Evolutionary conservation across 2,113 vertebrate species (phyloP), one percentile per base, ranked within the genome.

Genomic region (Mesitornis unicolor): DNA sequence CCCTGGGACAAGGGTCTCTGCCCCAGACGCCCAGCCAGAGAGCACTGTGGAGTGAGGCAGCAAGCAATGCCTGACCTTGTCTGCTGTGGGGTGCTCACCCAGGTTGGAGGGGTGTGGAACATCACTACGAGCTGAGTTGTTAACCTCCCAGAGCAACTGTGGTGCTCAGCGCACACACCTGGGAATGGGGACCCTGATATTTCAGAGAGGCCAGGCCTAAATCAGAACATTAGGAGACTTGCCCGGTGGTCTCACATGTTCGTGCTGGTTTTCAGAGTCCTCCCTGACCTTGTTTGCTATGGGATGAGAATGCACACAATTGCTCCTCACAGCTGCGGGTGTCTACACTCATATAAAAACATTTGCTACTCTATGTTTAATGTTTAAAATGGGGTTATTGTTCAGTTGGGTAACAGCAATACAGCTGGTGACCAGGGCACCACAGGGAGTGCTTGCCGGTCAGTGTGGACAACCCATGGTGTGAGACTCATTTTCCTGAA

Each of bases 51-150:
- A 9, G 11, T 50, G 29, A 68, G 48, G 35, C 3, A 21, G 18
- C 5, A 25, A 16, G 33, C 35, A 64, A 18, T 26, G 17, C 48
- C 57, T 51, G 31, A 50, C 29, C 31, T 28, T 16, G 6, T 28
- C 38, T 84, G 26, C 42, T 67, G 18, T 0, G 1, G 33, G 4
- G 4, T 74, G 21, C 21, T 25, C 11, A 43, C 6, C 19, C 33
- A 17, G 29, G 9, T 13, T 1, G 1, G 3, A 11, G 2, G 7
- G 25, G n/a, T n/a, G n/a, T n/a, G 6, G 3, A 28, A 10, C 11
- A 38, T 29, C 13, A 9, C 10, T 33, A n/a, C 19, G 7, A 38
- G 2, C 18, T 5, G 19, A 64, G 40, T 18, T 1, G 3, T 11
- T 31, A 86, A 56, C 15, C 21, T 11, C 35, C 18, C 10, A 51